Evolutionary conservation across 2,113 vertebrate species (phyloP), one percentile per base, ranked within the genome.

Genomic region (Vombatus ursinus): DNA sequence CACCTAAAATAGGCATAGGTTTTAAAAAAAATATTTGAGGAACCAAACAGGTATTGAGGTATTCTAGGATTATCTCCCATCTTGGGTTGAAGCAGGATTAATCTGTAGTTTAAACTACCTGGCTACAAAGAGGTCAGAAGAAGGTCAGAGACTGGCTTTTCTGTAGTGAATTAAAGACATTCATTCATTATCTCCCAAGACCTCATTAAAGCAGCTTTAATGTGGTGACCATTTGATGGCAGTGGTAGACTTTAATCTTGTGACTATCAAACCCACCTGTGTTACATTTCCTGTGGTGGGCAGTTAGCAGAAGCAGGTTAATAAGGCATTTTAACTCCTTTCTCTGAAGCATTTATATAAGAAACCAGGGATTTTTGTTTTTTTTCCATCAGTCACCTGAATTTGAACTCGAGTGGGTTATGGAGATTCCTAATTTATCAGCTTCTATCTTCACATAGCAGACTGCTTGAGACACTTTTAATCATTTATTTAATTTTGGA

Each of bases 201-300:
- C 96, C 98, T 99, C 98, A 99, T 99, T 99, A 99, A 98, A 98
- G 98, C 24, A 0, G 96, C 98, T 99, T 99, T 99, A 98, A 98
- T 98, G 98, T 98, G 97, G 98, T 98, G 98, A 97, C 44, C 98
- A 98, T 98, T 98, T 98, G 98, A 98, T 98, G 98, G 98, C 96
- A 98, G 98, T 98, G 97, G 98, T 98, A 98, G 96, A 97, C 98
- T 98, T 99, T 99, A 98, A 99, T 99, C 98, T 98, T 98, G 96
- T 96, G 98, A 98, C 95, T 98, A 98, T 98, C 98, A 98, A 98
- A 97, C 98, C 98, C 98, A 99, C 98, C 98, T 99, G 98, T 98
- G 97, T 99, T 98, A 98, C 97, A 98, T 99, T 99, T 99, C 98
- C 98, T 98, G 96, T 97, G 95, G 97, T 14, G 47, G 98, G 98